These are phyloP conservation scores for Parazoanthus swiftii DNA, from an alignment of 92 coral and sea anemone species.

Conservation along the genomic window DNA sequence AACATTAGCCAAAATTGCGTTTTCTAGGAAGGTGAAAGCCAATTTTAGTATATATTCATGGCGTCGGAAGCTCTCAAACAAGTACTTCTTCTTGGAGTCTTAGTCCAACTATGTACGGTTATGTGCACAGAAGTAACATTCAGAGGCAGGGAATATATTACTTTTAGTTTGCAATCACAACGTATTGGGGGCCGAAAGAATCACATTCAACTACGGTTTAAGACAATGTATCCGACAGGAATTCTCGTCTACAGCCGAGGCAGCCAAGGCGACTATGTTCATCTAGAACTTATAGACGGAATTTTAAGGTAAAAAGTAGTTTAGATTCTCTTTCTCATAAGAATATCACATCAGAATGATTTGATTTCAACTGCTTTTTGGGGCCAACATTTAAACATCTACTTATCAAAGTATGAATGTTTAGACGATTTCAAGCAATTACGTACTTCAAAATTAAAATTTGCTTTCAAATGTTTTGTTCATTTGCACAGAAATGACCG, in stretches of 20 bases:
- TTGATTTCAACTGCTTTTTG: not conserved
- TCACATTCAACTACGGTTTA: constrained; percentile 2
- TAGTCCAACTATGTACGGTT: constrained; percentile 6
- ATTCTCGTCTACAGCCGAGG: constrained; percentile 27
- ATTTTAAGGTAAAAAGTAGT: constrained; percentile 14
- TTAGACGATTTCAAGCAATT: not conserved
- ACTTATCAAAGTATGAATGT: not conserved
- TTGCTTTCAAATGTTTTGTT: constrained; percentile 8
- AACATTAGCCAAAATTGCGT: not conserved
- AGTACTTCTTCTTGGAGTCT: not conserved
- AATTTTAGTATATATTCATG: not conserved
- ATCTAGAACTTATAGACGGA: constrained; percentile 26
- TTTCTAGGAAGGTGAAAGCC: constrained; percentile 9
- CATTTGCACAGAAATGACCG: not conserved
- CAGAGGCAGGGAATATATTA: constrained; percentile 26
- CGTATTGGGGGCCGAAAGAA: not conserved
- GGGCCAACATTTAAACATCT: not conserved
- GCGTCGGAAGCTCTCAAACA: constrained; percentile 8
- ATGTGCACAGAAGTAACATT: constrained; percentile 36
- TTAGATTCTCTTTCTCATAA: not conserved
- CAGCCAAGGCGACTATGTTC: constrained; percentile 19
- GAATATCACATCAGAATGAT: not conserved
- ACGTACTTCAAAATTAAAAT: constrained; percentile 1
- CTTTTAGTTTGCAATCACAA: constrained; percentile 3
- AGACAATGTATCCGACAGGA: constrained; percentile 31